Percentiles rank a stretch among this genome's conserved stretches.
Conservation (phyloP, 2,113 vertebrate genomes). For the Rafetus swinhoei region DNA sequence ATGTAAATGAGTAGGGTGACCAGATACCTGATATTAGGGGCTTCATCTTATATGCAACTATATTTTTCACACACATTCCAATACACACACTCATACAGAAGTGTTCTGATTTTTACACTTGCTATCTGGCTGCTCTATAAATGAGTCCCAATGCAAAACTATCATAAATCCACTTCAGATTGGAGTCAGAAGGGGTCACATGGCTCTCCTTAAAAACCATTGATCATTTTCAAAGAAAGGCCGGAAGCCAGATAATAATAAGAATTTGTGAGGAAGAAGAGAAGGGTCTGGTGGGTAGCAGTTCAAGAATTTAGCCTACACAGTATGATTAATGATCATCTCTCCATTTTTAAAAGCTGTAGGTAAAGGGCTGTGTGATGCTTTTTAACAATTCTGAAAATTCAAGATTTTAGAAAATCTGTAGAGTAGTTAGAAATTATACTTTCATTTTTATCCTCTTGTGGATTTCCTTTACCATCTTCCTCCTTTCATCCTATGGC, state of each 20-base stretch:
- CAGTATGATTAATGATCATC: background rate
- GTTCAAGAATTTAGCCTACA: background rate
- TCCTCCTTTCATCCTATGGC: background rate
- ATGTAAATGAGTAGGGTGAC: background rate
- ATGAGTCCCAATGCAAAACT: background rate
- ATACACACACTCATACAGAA: fast-evolving
- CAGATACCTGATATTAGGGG: background rate
- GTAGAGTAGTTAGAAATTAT: background rate
- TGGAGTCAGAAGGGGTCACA: background rate
- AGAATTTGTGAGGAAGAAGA: background rate
- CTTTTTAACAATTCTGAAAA: slow-evolving; percentile 21
- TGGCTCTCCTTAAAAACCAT: background rate
- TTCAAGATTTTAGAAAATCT: background rate
- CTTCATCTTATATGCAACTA: background rate
- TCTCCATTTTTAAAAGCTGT: slow-evolving; percentile 10
- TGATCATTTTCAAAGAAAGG: background rate
- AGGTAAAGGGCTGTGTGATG: background rate
- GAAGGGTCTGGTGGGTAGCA: background rate
- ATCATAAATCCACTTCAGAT: background rate
- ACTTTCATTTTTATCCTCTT: background rate
- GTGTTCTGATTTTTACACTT: background rate
- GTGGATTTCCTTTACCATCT: background rate
- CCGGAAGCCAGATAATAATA: background rate
- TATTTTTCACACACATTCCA: background rate
- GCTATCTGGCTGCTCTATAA: background rate